Evolutionary conservation across 2,888 invertebrate genomes (phyloP), one percentile per base, ranked within the genome.

Genomic region (Yponomeuta cagnagella): DNA sequence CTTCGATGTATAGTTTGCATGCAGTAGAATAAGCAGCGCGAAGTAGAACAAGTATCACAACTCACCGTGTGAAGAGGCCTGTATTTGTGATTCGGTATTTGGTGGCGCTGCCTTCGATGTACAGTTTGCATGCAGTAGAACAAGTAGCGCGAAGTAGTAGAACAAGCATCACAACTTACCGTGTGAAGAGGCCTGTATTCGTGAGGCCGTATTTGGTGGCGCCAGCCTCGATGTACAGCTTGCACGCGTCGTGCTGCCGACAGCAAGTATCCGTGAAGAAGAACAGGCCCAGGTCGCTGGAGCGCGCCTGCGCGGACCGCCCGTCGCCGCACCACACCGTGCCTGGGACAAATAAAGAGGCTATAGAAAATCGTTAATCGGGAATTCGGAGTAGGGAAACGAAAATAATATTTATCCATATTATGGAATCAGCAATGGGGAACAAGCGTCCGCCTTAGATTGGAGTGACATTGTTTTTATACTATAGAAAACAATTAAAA

Each of bases 321-420:
- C 96, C 96, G 70, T 93, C 93, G 0, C 96, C 96, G 76, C 96
- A 96, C 96, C 96, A 96, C 12, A 94, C 93, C 0, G 96, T 96
- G 10, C 96, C 96, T 94, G 84, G 10, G 43, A 43, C 9, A 9
- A 15, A 58, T 58, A 5, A 58, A 15, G 52, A 15, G 1, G 2
- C 4, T 12, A 15, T 15, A 58, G 2, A 15, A 2, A 52, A 2
- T 52, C 9, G 2, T 5, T 33, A 33, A 33, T 33, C 33, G 33
- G 3, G 33, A 4, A 33, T 4, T 33, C 4, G 4, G 33, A 52
- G 48, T 52, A 23, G 12, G 48, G 2, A 5, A 52, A 5, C 9
- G 12, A 6, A 10, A 52, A 52, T 10, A 2, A 52, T 23, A 23
- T 23, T 23, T 23, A 23, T 23, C 23, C 23, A 23, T 23, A 23